Conservation (phyloP, 2,113 vertebrate genomes). For the Tretioscincus oriximinensis region DNA sequence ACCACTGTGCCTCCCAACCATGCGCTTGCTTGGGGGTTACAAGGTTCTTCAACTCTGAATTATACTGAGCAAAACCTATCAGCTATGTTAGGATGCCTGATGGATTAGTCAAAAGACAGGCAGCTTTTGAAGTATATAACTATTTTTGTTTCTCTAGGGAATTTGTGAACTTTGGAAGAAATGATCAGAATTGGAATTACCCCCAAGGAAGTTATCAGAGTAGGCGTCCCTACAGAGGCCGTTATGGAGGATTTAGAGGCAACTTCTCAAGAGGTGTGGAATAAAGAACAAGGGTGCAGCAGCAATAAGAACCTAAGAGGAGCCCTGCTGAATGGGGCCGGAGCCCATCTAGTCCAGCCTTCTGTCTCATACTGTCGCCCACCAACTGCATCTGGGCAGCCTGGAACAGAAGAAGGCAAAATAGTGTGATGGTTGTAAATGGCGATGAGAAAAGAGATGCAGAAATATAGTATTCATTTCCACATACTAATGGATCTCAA, state of each 20-base stretch:
- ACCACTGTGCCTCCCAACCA: no score
- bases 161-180: neutral
- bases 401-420: no score
- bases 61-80: neutral
- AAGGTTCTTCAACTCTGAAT: neutral
- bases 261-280: neutral
- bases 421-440: no score
- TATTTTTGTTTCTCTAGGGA: constrained; percentile 5
- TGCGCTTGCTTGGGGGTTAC: neutral
- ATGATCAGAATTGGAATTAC: neutral
- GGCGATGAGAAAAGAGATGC: no score
- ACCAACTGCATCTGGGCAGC: no score
- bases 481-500: no score
- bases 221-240: neutral
- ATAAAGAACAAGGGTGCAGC: neutral
- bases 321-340: no score
- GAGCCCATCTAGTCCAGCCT: no score
- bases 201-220: neutral
- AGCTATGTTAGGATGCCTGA: neutral
- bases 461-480: no score
- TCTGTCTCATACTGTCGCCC: no score
- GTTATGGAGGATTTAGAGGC: neutral
- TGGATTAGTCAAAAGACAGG: neutral
- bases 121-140: neutral
- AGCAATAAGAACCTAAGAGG: neutral